Conservation (phyloP, 2,888 invertebrate species). For the Zele albiditarsus region DNA sequence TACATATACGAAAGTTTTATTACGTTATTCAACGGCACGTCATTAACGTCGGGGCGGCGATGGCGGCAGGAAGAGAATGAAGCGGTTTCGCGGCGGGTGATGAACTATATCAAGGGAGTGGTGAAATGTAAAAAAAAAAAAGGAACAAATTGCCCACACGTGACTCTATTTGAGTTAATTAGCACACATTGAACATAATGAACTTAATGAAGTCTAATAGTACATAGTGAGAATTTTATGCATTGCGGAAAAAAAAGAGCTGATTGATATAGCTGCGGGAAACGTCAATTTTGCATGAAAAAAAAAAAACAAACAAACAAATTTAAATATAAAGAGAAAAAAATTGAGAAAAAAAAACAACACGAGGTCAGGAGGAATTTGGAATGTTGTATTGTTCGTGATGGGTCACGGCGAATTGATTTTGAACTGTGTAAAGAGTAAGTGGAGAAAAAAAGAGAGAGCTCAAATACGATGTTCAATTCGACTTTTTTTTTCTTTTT, state of each 20-base stretch:
- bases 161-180: background rate
- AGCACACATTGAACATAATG: background rate
- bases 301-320: background rate
- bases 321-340: background rate
- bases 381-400: too few relatives aligned
- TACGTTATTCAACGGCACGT: slow-evolving; percentile 13
- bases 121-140: background rate
- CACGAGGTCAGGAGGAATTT: too few relatives aligned
- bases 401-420: too few relatives aligned
- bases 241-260: background rate
- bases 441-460: background rate
- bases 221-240: background rate
- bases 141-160: background rate
- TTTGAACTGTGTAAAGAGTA: too few relatives aligned
- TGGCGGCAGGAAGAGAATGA: background rate
- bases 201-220: background rate
- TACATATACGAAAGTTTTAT: slow-evolving; percentile 16
- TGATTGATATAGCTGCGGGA: background rate
- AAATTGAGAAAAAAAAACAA: background rate
- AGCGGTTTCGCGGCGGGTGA: background rate
- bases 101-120: background rate
- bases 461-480: background rate
- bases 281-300: background rate
- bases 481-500: background rate
- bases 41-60: slow-evolving; percentile 9